phyloP scores from a whole-genome alignment of 2,113 vertebrate genomes.

The Chlorodrepanis virens region DNA sequence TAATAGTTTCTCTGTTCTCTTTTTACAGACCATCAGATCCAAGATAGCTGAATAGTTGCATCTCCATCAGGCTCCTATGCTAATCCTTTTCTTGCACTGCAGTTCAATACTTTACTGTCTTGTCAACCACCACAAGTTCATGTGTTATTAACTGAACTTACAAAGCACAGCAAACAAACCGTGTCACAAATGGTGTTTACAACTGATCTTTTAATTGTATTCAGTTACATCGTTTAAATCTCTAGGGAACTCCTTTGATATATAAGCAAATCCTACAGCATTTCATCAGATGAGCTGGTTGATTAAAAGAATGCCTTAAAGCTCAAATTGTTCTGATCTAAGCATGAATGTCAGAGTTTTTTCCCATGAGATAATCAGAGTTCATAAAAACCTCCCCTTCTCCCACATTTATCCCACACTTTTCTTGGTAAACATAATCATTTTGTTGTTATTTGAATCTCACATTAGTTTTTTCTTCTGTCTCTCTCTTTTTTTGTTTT shows the following conservation, averaged over 20 bases:
- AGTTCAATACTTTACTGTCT: not conserved
- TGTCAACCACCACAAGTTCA: conserved; percentile 1
- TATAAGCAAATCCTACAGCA: conserved; percentile 57
- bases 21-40: conserved; percentile 49
- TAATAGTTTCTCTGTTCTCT: conserved; percentile 41
- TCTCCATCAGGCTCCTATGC: not conserved
- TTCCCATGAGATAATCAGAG: conserved; percentile 11
- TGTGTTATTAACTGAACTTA: conserved; percentile 1
- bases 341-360: conserved; percentile 2
- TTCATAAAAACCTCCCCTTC: conserved; percentile 2
- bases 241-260: conserved; percentile 60
- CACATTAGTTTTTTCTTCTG: not conserved
- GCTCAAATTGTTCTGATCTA: conserved; percentile 43
- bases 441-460: not conserved
- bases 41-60: conserved; percentile 23
- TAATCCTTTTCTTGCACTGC: conserved; percentile 2
- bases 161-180: conserved; percentile 20
- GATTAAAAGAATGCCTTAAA: conserved; percentile 57
- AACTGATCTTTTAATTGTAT: conserved; percentile 63
- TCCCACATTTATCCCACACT: not conserved
- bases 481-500: too few species aligned
- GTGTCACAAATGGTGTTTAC: conserved; percentile 21
- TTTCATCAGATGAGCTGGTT: conserved; percentile 57
- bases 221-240: conserved; percentile 40
- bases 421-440: not conserved